phyloP scores from a whole-genome alignment of 2,888 invertebrate genomes.

The Busseola fusca region DNA sequence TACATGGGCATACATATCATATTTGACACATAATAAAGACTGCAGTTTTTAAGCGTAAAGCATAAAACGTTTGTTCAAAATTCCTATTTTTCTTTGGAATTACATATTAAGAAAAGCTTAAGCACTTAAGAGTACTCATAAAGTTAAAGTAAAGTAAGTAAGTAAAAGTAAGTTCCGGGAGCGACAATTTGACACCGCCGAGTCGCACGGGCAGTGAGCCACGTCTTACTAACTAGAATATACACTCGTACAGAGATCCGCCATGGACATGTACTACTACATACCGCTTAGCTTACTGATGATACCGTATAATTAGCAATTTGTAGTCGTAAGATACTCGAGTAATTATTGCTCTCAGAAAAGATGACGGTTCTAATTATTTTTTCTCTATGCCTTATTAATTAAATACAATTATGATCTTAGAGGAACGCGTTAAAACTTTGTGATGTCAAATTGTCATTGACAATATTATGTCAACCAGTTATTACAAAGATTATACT shows the following conservation, averaged over 20 bases:
- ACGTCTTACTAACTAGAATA: conserved; percentile 25
- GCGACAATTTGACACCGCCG: conserved; percentile 61
- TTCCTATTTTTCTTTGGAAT: conserved; percentile 81
- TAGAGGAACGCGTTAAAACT: conserved; percentile 26
- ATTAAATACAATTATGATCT: conserved; percentile 45
- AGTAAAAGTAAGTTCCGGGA: conserved; percentile 35
- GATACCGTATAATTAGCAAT: conserved; percentile 41
- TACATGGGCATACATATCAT: conserved; percentile 75
- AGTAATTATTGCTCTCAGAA: conserved; percentile 51
- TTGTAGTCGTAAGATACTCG: conserved; percentile 34
- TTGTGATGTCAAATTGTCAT: conserved; percentile 61
- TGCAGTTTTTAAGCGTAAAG: conserved; percentile 70
- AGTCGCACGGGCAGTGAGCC: conserved; percentile 9
- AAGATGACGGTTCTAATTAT: conserved; percentile 36
- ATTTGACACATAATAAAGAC: conserved; percentile 67
- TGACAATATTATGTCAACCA: conserved; percentile 42
- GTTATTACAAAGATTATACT: conserved; percentile 50
- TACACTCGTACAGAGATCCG: conserved; percentile 29
- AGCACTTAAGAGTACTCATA: conserved; percentile 52
- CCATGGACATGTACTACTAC: conserved; percentile 2
- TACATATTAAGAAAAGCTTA: conserved; percentile 57
- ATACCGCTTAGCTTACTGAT: conserved; percentile 36
- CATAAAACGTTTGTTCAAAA: conserved; percentile 84
- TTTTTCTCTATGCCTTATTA: conserved; percentile 42
- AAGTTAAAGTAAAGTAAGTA: too few relatives aligned